These are phyloP conservation scores for Apodemus speciosus DNA, from an alignment of 2,113 vertebrate species.

Conservation along the genomic window DNA sequence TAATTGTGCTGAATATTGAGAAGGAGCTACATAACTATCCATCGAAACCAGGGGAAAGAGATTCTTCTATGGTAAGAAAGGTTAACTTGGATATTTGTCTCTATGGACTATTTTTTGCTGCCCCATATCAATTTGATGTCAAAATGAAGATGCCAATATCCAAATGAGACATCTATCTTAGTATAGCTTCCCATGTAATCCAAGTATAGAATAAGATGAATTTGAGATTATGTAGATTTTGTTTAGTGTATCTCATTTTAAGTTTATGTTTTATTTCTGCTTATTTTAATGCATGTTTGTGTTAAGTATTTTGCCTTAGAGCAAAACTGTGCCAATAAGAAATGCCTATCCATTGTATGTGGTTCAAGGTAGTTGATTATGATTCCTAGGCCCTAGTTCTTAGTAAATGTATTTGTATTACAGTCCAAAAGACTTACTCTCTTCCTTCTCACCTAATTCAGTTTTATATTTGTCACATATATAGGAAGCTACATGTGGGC, in stretches of 20 bases:
- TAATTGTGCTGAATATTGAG: conserved; percentile 20
- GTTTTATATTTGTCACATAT: conserved; percentile 54
- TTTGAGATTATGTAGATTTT: not conserved
- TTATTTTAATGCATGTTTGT: not conserved
- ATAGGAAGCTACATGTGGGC: not conserved
- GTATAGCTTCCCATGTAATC: not conserved
- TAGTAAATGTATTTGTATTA: conserved; percentile 64
- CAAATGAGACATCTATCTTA: not conserved
- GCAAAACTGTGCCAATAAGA: conserved; percentile 64
- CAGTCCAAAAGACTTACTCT: conserved; percentile 53
- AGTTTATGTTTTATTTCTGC: not conserved
- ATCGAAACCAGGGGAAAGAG: not conserved
- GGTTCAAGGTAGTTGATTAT: conserved; percentile 59
- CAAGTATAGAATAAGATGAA: conserved; percentile 37
- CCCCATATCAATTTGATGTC: conserved; percentile 52
- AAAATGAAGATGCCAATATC: conserved; percentile 26
- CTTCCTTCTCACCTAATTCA: conserved; percentile 35
- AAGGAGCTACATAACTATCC: not conserved
- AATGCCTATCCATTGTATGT: conserved; percentile 50
- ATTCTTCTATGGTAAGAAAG: conserved; percentile 30
- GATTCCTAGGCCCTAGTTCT: conserved; percentile 59
- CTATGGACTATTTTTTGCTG: not conserved
- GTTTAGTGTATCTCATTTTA: not conserved
- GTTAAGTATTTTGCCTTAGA: conserved; percentile 27
- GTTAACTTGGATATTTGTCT: conserved; percentile 57